Conservation (phyloP, 2,888 invertebrate genomes). For the Lysandra bellargus region DNA sequence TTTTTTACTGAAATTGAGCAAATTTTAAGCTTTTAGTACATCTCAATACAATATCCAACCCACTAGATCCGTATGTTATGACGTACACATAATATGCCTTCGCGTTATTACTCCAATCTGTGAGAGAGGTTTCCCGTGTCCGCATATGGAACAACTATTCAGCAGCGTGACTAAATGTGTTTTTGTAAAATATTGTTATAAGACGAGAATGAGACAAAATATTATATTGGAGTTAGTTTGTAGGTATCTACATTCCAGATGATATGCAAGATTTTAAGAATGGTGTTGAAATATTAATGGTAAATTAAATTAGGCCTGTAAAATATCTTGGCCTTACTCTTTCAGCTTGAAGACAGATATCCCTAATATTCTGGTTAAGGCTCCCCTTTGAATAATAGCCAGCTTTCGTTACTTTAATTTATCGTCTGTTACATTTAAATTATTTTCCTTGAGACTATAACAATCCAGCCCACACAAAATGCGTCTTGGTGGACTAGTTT, state of each 20-base stretch:
- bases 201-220: not conserved
- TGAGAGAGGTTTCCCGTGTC: conserved; percentile 13
- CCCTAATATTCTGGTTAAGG: too few relatives aligned
- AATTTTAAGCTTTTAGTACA: not conserved
- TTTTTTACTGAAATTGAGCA: too few relatives aligned
- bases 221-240: not conserved
- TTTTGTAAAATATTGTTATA: conserved; percentile 2
- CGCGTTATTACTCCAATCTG: conserved; percentile 41
- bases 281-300: not conserved
- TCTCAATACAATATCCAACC: conserved; percentile 14
- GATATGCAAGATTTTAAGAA: not conserved
- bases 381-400: too few relatives aligned
- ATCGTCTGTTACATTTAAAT: too few relatives aligned
- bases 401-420: too few relatives aligned
- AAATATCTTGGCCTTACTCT: not conserved
- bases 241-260: not conserved
- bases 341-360: not conserved
- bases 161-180: not conserved
- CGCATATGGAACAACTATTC: conserved; percentile 18
- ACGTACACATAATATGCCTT: conserved; percentile 38
- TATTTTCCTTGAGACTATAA: too few relatives aligned
- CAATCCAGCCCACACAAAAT: too few relatives aligned
- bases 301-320: not conserved
- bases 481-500: too few relatives aligned
- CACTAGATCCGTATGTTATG: conserved; percentile 34